These are phyloP conservation scores for Cyanoderma ruficeps DNA, from an alignment of 2,113 vertebrate genomes.

Conservation along the genomic window DNA sequence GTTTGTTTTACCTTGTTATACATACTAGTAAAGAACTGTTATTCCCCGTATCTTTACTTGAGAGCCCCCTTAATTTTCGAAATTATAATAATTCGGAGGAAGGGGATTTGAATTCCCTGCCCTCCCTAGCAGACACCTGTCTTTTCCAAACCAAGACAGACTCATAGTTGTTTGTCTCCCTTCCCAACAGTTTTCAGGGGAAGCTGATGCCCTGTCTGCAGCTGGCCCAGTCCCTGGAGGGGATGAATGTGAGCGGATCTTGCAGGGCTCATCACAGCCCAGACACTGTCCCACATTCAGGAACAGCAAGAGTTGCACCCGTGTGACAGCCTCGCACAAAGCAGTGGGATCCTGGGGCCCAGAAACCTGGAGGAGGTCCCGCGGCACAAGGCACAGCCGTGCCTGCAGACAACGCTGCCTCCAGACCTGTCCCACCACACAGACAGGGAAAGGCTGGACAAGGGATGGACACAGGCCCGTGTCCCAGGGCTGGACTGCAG, in stretches of 20 bases:
- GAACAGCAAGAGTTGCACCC: rapidly evolving
- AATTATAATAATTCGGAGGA: neutral
- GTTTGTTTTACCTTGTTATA: neutral
- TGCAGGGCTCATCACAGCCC: neutral
- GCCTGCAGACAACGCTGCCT: neutral
- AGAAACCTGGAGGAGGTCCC: neutral
- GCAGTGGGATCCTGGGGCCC: rapidly evolving
- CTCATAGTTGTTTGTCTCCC: neutral
- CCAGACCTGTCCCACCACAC: neutral
- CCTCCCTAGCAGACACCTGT: neutral
- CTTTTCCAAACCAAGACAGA: neutral
- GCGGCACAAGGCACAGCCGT: rapidly evolving
- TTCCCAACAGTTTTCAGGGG: neutral
- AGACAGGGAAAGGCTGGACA: neutral
- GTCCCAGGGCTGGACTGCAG: neutral
- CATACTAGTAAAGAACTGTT: neutral
- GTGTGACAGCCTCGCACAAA: rapidly evolving
- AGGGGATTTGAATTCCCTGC: neutral
- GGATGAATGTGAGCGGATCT: neutral
- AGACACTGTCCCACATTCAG: rapidly evolving
- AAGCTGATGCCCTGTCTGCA: neutral
- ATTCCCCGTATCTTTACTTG: neutral
- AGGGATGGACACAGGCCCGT: rapidly evolving
- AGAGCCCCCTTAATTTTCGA: neutral
- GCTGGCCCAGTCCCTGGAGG: neutral